These are phyloP conservation scores for Rhinichthys osculus DNA, from an alignment of 2,797 vertebrate species.

Conservation along the genomic window DNA sequence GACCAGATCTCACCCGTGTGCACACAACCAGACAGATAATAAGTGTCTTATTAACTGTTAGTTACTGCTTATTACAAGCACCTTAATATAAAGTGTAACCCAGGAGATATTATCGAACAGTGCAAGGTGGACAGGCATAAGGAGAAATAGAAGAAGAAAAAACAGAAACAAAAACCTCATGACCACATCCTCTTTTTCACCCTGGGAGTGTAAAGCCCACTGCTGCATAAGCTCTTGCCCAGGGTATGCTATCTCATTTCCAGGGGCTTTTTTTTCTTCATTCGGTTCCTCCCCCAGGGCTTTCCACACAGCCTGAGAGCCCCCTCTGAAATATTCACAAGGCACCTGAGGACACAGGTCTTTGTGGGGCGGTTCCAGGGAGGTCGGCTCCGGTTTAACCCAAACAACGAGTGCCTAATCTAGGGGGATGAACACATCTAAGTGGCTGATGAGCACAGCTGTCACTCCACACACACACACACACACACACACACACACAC, in stretches of 20 bases:
- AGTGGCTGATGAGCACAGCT: constrained; percentile 73
- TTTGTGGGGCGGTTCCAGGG: constrained; percentile 42
- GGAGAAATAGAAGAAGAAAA: constrained; percentile 15
- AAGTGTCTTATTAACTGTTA: no score
- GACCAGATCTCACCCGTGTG: constrained; percentile 25
- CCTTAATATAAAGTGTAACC: no score
- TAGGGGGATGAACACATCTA: constrained; percentile 60
- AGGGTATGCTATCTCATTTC: constrained; percentile 58
- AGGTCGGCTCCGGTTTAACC: constrained; percentile 65
- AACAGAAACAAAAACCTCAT: constrained; percentile 28
- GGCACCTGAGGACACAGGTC: constrained; percentile 61
- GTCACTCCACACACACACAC: constrained; percentile 62
- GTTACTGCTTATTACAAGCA: no score
- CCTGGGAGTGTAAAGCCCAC: constrained; percentile 44
- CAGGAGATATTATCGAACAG: not conserved
- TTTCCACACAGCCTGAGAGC: constrained; percentile 45
- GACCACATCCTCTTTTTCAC: constrained; percentile 56
- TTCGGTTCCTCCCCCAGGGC: constrained; percentile 56
- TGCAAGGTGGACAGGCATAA: not conserved
- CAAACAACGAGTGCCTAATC: constrained; percentile 69
- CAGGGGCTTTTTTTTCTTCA: constrained; percentile 63
- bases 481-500: constrained; percentile 49
- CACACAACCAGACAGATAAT: not conserved
- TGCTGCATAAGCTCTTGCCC: constrained; percentile 21
- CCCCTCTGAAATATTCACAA: constrained; percentile 59